phyloP scores from a whole-genome alignment of 2,888 invertebrate species.

The Pycnomerus fuliginosus region DNA sequence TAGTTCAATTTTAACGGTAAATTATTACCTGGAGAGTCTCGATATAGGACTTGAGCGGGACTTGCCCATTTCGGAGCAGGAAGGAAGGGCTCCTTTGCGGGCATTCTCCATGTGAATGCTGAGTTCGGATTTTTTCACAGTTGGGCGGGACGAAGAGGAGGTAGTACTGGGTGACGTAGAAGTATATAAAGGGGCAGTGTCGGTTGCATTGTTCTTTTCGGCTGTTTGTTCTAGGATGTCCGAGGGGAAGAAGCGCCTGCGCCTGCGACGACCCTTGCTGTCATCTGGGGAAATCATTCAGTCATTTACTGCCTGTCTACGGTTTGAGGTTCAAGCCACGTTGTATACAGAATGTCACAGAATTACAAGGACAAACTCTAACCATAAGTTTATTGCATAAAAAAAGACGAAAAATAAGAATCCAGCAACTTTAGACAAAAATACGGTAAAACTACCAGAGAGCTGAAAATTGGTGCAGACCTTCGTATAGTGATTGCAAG shows the following conservation, averaged over 20 bases:
- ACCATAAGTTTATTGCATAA: no score
- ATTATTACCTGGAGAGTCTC: no score
- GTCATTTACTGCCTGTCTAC: no score
- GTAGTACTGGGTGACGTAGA: constrained; percentile 19
- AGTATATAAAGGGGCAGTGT: constrained; percentile 38
- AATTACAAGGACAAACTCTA: no score
- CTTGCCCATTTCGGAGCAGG: constrained; percentile 41
- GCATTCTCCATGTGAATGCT: constrained; percentile 53
- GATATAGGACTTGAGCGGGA: no score
- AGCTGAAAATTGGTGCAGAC: no score
- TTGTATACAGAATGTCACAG: no score
- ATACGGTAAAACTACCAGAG: no score
- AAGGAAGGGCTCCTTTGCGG: constrained; percentile 42
- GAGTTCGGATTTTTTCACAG: constrained; percentile 41
- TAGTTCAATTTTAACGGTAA: constrained; percentile 35
- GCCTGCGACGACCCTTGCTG: constrained; percentile 38
- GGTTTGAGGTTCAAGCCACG: no score
- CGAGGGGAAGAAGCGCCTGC: constrained; percentile 45
- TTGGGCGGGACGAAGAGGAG: constrained; percentile 6
- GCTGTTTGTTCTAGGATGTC: constrained; percentile 35
- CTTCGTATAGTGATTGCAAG: no score
- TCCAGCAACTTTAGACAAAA: no score
- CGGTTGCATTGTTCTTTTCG: constrained; percentile 25
- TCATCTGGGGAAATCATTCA: constrained; percentile 42
- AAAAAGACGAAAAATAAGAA: no score